phyloP scores from a whole-genome alignment of 2,888 invertebrate genomes.

The Oxytorus armatus region DNA sequence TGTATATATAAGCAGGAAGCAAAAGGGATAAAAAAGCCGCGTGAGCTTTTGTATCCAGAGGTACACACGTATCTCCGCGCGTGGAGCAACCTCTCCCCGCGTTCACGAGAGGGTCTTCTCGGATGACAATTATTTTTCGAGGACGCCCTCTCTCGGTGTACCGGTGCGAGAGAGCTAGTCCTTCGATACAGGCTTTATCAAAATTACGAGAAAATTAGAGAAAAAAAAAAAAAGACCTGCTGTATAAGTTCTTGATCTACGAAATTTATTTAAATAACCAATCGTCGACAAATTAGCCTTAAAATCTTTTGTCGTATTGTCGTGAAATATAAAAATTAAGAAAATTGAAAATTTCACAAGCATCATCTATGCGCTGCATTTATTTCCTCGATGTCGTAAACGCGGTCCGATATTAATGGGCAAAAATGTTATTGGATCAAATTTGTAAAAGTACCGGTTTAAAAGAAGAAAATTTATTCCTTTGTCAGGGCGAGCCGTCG shows the following conservation, averaged over 20 bases:
- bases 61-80: slow-evolving; percentile 49
- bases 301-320: too few species aligned
- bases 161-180: slow-evolving; percentile 36
- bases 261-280: not conserved
- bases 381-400: too few species aligned
- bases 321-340: too few species aligned
- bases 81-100: slow-evolving; percentile 31
- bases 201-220: not conserved
- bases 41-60: slow-evolving; percentile 61
- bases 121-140: slow-evolving; percentile 79
- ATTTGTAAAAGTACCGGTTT: too few species aligned
- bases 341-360: too few species aligned
- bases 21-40: slow-evolving; percentile 57
- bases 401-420: too few species aligned
- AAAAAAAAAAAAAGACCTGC: slow-evolving; percentile 2
- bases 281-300: too few species aligned
- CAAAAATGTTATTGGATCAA: too few species aligned
- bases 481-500: too few species aligned
- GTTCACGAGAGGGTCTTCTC: slow-evolving; percentile 70
- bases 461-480: too few species aligned
- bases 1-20: slow-evolving; percentile 49
- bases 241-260: too few species aligned
- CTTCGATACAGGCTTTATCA: slow-evolving; percentile 24
- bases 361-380: too few species aligned
- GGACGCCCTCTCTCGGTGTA: slow-evolving; percentile 63